Conservation (phyloP, 2,888 invertebrate species). For the Gryllus longicercus region DNA sequence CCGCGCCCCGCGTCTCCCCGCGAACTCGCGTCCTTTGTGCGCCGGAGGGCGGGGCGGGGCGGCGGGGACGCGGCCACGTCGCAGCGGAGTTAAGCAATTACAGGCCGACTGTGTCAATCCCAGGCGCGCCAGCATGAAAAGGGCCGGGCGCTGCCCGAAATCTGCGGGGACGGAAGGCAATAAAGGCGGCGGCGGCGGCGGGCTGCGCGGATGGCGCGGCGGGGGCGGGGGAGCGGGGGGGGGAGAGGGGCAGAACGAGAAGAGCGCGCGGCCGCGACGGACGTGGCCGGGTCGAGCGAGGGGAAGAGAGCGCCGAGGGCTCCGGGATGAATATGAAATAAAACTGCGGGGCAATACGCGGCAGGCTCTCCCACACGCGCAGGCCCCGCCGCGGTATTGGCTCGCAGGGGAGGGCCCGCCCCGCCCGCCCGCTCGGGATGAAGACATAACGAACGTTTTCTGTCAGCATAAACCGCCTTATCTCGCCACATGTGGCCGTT, state of each 20-base stretch:
- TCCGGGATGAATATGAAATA: conserved; percentile 7
- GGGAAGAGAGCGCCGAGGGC: not conserved
- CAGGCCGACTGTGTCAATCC: conserved; percentile 17
- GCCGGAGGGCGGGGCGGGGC: not conserved
- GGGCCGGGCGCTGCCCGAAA: conserved; percentile 6
- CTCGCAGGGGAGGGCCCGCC: not conserved
- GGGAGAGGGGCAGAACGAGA: not conserved
- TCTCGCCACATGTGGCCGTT: conserved; percentile 17
- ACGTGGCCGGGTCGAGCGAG: not conserved
- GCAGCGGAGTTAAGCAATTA: conserved; percentile 17
- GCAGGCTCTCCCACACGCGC: not conserved
- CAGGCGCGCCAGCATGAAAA: not conserved
- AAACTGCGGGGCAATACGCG: conserved; percentile 17
- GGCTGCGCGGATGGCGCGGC: not conserved
- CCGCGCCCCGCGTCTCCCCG: not conserved
- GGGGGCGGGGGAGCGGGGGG: not conserved
- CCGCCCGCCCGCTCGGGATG: not conserved
- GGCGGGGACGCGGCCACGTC: not conserved
- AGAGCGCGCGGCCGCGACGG: not conserved
- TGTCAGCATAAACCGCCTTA: conserved; percentile 17
- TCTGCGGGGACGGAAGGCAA: conserved; percentile 17
- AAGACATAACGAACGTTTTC: conserved; percentile 17
- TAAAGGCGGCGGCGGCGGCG: not conserved
- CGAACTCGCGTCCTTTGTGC: not conserved
- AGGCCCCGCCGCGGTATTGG: too few species aligned